These are phyloP conservation scores for Thumatha senex DNA, from an alignment of 2,888 invertebrate genomes.

Conservation along the genomic window DNA sequence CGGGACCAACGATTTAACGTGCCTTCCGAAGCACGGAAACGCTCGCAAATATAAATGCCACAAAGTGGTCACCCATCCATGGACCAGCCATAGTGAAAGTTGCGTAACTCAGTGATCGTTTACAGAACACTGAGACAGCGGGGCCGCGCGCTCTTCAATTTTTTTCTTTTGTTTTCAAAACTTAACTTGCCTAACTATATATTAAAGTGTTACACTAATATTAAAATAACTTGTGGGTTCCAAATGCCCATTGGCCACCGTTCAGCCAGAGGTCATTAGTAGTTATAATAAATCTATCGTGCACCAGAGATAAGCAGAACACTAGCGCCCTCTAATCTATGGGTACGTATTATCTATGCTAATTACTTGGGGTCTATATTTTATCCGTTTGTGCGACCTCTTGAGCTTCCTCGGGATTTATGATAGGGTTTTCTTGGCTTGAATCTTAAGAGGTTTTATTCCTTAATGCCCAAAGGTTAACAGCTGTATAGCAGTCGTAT, in stretches of 20 bases:
- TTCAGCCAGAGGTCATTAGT: slow-evolving; percentile 9
- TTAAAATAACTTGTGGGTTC: not conserved
- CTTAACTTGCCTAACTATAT: not conserved
- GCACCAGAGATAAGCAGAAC: slow-evolving; percentile 37
- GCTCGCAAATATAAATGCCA: too few species aligned
- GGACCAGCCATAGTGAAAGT: too few species aligned
- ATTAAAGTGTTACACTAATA: not conserved
- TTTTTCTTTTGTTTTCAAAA: too few species aligned
- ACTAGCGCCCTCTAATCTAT: slow-evolving; percentile 36
- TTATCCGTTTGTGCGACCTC: slow-evolving; percentile 42
- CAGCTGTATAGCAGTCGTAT: too few species aligned
- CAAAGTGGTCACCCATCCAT: too few species aligned
- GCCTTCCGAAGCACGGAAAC: too few species aligned
- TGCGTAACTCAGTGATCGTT: too few species aligned
- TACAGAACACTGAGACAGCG: too few species aligned
- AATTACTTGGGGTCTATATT: slow-evolving; percentile 45
- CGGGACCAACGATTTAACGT: too few species aligned
- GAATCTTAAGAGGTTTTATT: not conserved
- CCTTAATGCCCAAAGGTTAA: too few species aligned
- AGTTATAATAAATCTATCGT: slow-evolving; percentile 44
- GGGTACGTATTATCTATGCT: slow-evolving; percentile 48
- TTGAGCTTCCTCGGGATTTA: slow-evolving; percentile 24
- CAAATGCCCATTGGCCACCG: not conserved
- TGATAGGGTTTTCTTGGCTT: slow-evolving; percentile 17
- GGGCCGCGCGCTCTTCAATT: too few species aligned